Conservation (phyloP, 1,140 invertebrate species). For the Caenorhabditis briggsae region DNA sequence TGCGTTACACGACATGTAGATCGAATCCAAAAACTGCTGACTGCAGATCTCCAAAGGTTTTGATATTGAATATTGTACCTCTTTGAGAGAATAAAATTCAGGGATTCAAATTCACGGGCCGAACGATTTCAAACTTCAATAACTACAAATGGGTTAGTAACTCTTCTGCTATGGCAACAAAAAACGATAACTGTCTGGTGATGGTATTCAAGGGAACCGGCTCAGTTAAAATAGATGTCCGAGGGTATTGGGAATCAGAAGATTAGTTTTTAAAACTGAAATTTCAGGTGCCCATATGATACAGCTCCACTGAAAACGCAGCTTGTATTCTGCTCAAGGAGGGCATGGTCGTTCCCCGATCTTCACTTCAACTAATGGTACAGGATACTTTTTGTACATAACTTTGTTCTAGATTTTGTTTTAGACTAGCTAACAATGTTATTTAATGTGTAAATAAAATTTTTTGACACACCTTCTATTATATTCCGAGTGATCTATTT, state of each 20-base stretch:
- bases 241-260: background rate
- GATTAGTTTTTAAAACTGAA: background rate
- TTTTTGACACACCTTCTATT: too few relatives aligned
- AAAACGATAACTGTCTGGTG: background rate
- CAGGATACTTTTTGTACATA: too few relatives aligned
- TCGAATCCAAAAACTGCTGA: background rate
- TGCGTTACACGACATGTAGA: background rate
- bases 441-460: too few relatives aligned
- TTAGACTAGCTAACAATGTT: too few relatives aligned
- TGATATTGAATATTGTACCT: too few relatives aligned
- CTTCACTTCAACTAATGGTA: background rate
- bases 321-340: background rate
- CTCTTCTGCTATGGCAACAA: background rate
- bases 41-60: background rate
- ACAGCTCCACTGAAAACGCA: background rate
- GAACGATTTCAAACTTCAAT: background rate
- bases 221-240: background rate
- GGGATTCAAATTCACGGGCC: background rate
- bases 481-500: too few relatives aligned
- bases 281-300: background rate
- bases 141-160: background rate
- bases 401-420: too few relatives aligned
- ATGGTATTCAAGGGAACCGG: background rate
- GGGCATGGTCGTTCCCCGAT: background rate
- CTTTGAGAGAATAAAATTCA: background rate